Evolutionary conservation across 2,113 vertebrate species (phyloP), one percentile per base, ranked within the genome.

Genomic region (Oceanodroma tethys): DNA sequence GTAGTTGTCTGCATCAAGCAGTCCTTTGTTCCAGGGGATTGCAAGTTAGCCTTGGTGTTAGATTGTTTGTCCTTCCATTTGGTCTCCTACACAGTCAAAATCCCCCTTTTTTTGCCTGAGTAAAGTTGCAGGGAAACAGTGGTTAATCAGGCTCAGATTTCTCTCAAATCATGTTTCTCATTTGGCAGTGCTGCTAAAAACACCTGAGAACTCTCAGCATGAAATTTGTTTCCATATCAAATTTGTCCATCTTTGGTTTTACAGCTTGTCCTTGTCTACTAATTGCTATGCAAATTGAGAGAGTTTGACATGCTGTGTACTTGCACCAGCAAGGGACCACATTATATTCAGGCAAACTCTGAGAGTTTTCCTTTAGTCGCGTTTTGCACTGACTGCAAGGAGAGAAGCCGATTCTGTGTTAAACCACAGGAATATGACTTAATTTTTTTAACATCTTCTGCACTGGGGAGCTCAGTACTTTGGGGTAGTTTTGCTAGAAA

Each of bases 121-220:
- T 58, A 53, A 91, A 86, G 30, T 29, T 90, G 30, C 36, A 78
- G 30, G 6, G 60, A 70, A 81, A 86, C 13, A 52, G 34, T 29
- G 23, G 16, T 85, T 81, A 79, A 83, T 65, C 20, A 52, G 23
- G 65, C 17, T 60, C n/a, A 66, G 14, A 65, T 90, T 91, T 85
- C 25, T 59, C 53, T 82, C 43, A 80, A 81, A 90, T 82, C 9
- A 42, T 79, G 53, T 85, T 96, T 95, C 47, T 90, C 42, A 81
- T 95, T 90, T 95, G 59, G 7, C 43, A 79, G 16, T 72, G 23
- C n/a, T 86, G 48, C 42, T 73, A 75, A 67, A 90, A 93, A 73
- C 83, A 95, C 86, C 90, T 86, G 82, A 95, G 90, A 90, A 93
- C 38, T 14, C 45, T 63, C 42, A 90, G 83, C n/a, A 79, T 93